A percentile compares a stretch with the other conserved stretches of the same genome.
Conservation (phyloP, 2,113 vertebrate genomes). For the Clarias batrachus region DNA sequence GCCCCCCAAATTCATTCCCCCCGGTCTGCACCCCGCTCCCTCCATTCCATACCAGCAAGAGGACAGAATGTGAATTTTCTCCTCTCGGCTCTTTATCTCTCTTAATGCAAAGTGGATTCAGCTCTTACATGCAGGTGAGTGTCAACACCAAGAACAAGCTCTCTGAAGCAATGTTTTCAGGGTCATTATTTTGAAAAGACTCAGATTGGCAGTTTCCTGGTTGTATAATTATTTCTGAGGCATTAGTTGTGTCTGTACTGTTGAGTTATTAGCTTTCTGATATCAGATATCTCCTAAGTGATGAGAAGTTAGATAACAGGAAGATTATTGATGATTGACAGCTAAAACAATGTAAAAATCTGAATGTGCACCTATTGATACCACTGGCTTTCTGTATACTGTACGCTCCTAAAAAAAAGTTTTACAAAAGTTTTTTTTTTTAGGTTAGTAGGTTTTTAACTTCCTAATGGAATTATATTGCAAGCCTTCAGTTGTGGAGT, state of each 20-base stretch:
- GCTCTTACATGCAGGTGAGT: slow-evolving; percentile 34
- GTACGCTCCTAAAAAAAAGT: background rate
- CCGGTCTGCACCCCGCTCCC: slow-evolving; percentile 31
- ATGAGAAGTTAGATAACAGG: background rate
- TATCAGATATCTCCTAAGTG: slow-evolving; percentile 1
- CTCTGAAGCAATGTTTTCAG: background rate
- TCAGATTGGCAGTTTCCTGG: background rate
- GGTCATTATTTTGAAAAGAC: background rate
- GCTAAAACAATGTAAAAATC: slow-evolving; percentile 16
- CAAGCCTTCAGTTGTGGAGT: background rate
- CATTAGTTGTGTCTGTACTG: background rate
- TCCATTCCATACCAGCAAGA: slow-evolving; percentile 25
- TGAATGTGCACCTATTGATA: slow-evolving; percentile 13
- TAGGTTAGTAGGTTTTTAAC: background rate
- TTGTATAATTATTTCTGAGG: background rate
- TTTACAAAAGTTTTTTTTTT: background rate
- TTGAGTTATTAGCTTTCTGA: background rate
- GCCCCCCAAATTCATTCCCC: slow-evolving; percentile 41
- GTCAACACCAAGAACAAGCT: background rate
- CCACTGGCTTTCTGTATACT: background rate
- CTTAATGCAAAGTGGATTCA: background rate
- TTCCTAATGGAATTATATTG: background rate
- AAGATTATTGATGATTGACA: slow-evolving; percentile 31
- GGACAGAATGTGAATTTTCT: slow-evolving; percentile 14
- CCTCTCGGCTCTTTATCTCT: background rate